These are phyloP conservation scores for Epirrhoe tristata DNA, from an alignment of 2,888 invertebrate species.

Conservation along the genomic window DNA sequence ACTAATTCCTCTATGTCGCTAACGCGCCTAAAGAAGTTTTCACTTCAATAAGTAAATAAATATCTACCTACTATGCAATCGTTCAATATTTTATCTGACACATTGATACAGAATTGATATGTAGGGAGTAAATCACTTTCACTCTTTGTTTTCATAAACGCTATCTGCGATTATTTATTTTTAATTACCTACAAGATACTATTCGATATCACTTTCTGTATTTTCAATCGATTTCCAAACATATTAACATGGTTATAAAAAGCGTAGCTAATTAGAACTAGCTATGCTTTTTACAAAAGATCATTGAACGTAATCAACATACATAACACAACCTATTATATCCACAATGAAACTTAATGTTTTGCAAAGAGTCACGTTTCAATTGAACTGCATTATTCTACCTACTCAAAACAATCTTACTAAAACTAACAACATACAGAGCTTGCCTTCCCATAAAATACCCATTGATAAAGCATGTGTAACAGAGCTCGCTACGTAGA, in stretches of 20 bases:
- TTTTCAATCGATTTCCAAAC: no score
- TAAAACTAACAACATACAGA: conserved; percentile 8
- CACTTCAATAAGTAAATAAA: no score
- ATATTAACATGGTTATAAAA: no score
- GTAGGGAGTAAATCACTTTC: conserved; percentile 5
- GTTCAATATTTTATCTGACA: conserved; percentile 15
- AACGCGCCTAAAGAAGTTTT: no score
- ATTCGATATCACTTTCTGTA: no score
- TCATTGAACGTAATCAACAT: background rate
- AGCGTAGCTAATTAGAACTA: background rate
- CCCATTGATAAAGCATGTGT: background rate
- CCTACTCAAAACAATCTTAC: conserved; percentile 15
- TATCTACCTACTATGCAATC: background rate
- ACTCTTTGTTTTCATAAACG: conserved; percentile 13
- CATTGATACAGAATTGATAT: conserved; percentile 14
- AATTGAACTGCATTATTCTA: conserved; percentile 14
- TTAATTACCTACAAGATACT: background rate
- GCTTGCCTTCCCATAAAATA: background rate
- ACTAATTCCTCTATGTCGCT: no score
- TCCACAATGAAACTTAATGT: conserved; percentile 15
- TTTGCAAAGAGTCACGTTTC: conserved; percentile 30
- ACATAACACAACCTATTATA: background rate
- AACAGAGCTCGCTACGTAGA: background rate
- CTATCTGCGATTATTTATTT: conserved; percentile 1
- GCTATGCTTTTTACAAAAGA: conserved; percentile 1